Conservation (phyloP, 2,888 invertebrate genomes). For the Spodoptera picta region DNA sequence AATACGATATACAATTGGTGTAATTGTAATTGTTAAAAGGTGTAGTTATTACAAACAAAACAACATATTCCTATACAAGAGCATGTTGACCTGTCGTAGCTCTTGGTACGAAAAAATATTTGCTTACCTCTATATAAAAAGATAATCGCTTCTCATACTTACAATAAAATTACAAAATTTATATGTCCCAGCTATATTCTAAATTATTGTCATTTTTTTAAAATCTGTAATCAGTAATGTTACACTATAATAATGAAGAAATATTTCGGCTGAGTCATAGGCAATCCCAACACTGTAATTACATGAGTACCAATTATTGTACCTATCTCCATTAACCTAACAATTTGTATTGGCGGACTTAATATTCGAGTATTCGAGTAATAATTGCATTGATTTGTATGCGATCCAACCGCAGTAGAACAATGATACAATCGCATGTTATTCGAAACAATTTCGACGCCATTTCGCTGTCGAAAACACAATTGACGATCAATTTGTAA, state of each 20-base stretch:
- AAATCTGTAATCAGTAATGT: background rate
- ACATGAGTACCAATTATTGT: constrained; percentile 55
- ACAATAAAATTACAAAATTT: too few relatives aligned
- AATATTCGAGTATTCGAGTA: constrained; percentile 40
- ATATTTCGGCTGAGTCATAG: constrained; percentile 27
- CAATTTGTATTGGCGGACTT: constrained; percentile 57
- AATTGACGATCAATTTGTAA: constrained; percentile 63
- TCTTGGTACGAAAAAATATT: too few relatives aligned
- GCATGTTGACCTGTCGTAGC: constrained; percentile 43
- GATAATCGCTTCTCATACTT: too few relatives aligned
- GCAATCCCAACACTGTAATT: constrained; percentile 51
- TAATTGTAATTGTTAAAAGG: constrained; percentile 49
- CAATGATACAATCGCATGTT: constrained; percentile 68
- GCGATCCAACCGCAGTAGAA: constrained; percentile 63
- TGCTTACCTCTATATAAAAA: too few relatives aligned
- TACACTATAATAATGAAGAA: too few relatives aligned
- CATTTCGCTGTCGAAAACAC: constrained; percentile 61
- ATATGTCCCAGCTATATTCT: too few relatives aligned
- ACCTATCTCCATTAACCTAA: constrained; percentile 58
- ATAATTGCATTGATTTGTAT: constrained; percentile 72
- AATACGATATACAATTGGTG: constrained; percentile 57
- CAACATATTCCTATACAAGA: constrained; percentile 39
- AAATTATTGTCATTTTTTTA: background rate
- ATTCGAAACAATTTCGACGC: constrained; percentile 67
- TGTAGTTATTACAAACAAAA: constrained; percentile 52